These are phyloP conservation scores for Xylota sylvarum DNA, from an alignment of 2,888 invertebrate species.

Conservation along the genomic window DNA sequence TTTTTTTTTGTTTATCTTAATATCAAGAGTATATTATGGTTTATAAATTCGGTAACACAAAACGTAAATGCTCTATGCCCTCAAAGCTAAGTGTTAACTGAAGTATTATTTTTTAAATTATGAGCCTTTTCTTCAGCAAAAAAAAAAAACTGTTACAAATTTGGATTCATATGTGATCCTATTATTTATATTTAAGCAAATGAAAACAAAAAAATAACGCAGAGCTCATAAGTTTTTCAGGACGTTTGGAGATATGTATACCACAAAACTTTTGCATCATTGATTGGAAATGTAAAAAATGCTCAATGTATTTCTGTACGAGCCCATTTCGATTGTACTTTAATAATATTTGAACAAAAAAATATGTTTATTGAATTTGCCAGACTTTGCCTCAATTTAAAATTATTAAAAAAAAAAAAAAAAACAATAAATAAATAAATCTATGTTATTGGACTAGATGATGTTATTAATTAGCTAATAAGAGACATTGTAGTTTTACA, in stretches of 20 bases:
- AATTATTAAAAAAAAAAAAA: conserved; percentile 9
- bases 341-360: conserved; percentile 9
- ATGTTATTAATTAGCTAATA: conserved; percentile 12
- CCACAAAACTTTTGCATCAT: conserved; percentile 17
- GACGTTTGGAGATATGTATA: conserved; percentile 18
- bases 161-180: background rate
- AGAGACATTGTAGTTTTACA: conserved; percentile 10
- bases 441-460: conserved; percentile 47
- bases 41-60: conserved; percentile 8
- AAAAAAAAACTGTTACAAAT: background rate
- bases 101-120: background rate
- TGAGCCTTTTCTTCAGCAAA: background rate
- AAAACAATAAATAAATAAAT: conserved; percentile 20
- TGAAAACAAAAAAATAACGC: background rate
- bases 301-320: background rate
- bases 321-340: conserved; percentile 3
- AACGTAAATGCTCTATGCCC: background rate
- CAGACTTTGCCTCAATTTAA: conserved; percentile 24
- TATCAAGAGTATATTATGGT: conserved; percentile 9
- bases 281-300: conserved; percentile 20
- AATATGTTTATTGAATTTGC: conserved; percentile 20
- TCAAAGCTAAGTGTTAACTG: background rate
- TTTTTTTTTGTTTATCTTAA: conserved; percentile 8
- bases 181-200: background rate
- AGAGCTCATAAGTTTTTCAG: background rate